Conservation (phyloP, 2,113 vertebrate genomes). For the Ceratotherium simum region DNA sequence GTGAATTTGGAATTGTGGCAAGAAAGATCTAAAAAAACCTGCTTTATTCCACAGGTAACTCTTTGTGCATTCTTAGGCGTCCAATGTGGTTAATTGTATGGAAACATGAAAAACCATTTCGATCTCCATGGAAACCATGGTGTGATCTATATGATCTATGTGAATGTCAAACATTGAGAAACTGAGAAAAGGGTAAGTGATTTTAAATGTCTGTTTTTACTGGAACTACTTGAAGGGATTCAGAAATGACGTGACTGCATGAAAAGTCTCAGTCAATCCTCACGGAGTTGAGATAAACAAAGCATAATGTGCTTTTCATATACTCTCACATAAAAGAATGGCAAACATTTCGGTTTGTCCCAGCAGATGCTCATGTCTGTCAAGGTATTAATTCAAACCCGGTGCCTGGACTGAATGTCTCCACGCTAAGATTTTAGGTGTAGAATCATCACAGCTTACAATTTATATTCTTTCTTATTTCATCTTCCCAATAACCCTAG, state of each 20-base stretch:
- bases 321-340: rapidly evolving
- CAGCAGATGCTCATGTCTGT: not conserved
- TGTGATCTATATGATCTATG: not conserved
- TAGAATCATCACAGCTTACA: not conserved
- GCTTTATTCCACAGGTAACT: not conserved
- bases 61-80: not conserved
- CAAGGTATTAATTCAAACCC: too few species aligned
- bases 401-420: rapidly evolving
- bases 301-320: rapidly evolving
- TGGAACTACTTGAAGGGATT: not conserved
- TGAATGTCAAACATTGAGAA: not conserved
- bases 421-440: not conserved
- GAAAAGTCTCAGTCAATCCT: not conserved
- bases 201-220: not conserved
- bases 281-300: not conserved
- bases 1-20: not conserved
- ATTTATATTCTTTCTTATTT: rapidly evolving
- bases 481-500: not conserved
- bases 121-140: not conserved
- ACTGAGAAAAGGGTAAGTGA: not conserved
- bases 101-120: not conserved
- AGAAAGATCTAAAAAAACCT: not conserved
- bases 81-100: not conserved
- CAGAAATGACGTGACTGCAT: not conserved
- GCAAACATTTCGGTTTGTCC: not conserved